Conservation (phyloP, 1,140 invertebrate species). For the Branchinecta lynchi region DNA sequence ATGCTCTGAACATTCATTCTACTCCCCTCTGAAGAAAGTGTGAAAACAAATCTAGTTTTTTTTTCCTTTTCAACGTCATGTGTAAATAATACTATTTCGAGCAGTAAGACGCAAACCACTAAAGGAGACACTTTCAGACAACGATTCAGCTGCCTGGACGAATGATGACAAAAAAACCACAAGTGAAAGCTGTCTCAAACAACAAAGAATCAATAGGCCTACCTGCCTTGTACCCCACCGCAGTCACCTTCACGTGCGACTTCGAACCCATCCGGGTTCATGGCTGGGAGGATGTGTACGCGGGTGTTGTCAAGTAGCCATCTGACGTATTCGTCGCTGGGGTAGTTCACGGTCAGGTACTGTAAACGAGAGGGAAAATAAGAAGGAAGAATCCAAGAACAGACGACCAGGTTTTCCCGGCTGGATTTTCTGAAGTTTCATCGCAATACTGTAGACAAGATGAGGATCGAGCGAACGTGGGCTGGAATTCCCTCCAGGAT, state of each 20-base stretch:
- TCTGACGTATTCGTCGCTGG: constrained; percentile 23
- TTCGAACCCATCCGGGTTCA: constrained; percentile 36
- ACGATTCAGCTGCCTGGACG: no score
- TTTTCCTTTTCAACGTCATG: no score
- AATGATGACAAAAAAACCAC: no score
- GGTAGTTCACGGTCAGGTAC: constrained; percentile 32
- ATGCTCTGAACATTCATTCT: no score
- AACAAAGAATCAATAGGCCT: not conserved
- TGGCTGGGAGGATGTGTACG: constrained; percentile 36
- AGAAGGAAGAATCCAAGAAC: constrained; percentile 19
- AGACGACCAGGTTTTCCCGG: not conserved
- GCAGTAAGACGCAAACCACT: no score
- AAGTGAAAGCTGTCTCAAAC: no score
- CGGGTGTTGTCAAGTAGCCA: constrained; percentile 33
- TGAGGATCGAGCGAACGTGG: no score
- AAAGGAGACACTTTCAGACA: no score
- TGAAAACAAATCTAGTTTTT: no score
- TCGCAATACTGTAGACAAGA: no score
- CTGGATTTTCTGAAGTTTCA: not conserved
- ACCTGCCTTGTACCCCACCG: constrained; percentile 17
- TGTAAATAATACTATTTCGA: no score
- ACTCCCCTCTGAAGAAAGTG: no score
- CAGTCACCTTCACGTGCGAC: constrained; percentile 30
- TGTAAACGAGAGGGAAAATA: not conserved
- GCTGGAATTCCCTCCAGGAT: not conserved